These are phyloP conservation scores for Tinamus guttatus DNA, from an alignment of 2,113 vertebrate species.

Conservation along the genomic window DNA sequence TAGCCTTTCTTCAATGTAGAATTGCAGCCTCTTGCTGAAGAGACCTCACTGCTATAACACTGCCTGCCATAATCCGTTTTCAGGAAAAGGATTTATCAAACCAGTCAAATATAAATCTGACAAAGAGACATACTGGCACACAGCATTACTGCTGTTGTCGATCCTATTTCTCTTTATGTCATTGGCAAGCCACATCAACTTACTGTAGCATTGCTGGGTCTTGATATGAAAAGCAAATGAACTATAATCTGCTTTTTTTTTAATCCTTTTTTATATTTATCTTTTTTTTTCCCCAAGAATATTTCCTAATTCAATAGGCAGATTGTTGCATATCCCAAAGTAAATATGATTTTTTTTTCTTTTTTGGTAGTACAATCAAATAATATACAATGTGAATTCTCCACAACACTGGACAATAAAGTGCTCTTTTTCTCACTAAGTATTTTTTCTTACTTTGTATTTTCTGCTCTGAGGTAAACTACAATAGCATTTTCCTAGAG, in stretches of 20 bases:
- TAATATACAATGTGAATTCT: not conserved
- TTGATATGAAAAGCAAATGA: not conserved
- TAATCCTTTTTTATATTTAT: not conserved
- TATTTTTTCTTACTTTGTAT: not conserved
- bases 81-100: not conserved
- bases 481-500: not conserved
- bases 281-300: not conserved
- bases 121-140: not conserved
- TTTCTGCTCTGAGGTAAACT: not conserved
- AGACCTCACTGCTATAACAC: not conserved
- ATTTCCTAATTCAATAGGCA: not conserved
- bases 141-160: not conserved
- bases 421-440: not conserved
- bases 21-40: not conserved
- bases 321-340: rapidly evolving
- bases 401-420: not conserved
- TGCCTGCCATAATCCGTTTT: not conserved
- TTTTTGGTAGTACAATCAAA: not conserved
- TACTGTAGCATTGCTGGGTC: not conserved
- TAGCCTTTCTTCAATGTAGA: not conserved
- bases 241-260: not conserved
- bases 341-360: not conserved
- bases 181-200: not conserved
- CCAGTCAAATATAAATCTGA: not conserved
- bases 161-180: not conserved